Percentiles rank a stretch among this genome's conserved stretches.
These are phyloP conservation scores for Diploptera punctata DNA, from an alignment of 2,888 invertebrate species.

Conservation along the genomic window DNA sequence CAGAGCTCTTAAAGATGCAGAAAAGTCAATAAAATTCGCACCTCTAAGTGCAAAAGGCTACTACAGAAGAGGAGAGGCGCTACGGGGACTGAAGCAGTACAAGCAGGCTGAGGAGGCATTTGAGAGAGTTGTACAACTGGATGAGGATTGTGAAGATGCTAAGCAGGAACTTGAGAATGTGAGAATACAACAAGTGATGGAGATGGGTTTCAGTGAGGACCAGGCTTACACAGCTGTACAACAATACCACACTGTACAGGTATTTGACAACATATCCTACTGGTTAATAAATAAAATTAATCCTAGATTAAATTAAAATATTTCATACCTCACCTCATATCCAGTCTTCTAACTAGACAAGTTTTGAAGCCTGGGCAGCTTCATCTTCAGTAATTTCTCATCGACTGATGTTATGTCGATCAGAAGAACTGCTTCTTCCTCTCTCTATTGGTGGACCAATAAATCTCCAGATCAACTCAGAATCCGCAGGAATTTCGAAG, in stretches of 20 bases:
- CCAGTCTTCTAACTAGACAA: too few relatives aligned
- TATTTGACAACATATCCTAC: too few relatives aligned
- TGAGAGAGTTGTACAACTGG: constrained; percentile 55
- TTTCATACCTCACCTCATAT: too few relatives aligned
- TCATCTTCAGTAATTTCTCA: too few relatives aligned
- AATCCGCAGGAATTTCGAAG: too few relatives aligned
- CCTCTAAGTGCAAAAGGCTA: constrained; percentile 58
- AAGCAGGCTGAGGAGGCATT: constrained; percentile 55
- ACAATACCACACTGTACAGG: constrained; percentile 34
- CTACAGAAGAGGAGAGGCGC: constrained; percentile 57
- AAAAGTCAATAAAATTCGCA: constrained; percentile 55
- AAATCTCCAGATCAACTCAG: too few relatives aligned
- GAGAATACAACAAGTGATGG: constrained; percentile 52
- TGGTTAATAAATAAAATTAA: too few relatives aligned
- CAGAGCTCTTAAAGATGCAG: constrained; percentile 58
- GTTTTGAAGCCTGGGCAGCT: too few relatives aligned
- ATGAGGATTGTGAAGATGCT: constrained; percentile 56
- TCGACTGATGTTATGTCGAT: too few relatives aligned
- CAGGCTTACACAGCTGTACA: constrained; percentile 29
- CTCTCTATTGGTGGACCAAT: too few relatives aligned
- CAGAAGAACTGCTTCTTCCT: too few relatives aligned
- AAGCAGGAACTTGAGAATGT: constrained; percentile 53
- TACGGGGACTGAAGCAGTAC: constrained; percentile 56
- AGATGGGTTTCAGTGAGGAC: constrained; percentile 39
- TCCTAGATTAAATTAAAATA: too few relatives aligned